phyloP scores from a whole-genome alignment of 2,113 vertebrate genomes.

The Dasyurus viverrinus region DNA sequence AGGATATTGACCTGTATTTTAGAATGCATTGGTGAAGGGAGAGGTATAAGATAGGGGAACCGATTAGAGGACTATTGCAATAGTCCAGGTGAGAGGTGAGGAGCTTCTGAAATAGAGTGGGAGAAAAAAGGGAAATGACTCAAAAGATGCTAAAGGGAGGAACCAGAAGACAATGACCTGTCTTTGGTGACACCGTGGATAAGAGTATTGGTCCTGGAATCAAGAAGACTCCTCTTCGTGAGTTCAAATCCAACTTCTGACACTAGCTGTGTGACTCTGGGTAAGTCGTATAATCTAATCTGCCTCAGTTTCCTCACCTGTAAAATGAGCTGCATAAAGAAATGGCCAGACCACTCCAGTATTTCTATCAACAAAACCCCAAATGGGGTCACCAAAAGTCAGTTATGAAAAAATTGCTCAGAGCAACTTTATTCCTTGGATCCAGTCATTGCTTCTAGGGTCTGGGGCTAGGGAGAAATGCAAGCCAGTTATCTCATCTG shows the following conservation, averaged over 20 bases:
- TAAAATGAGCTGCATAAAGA: not conserved
- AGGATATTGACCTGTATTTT: not conserved
- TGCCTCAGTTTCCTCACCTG: not conserved
- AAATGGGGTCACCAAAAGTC: not conserved
- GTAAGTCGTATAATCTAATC: not conserved
- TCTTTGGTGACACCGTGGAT: not conserved
- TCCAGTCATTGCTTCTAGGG: not conserved
- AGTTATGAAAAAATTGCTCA: not conserved
- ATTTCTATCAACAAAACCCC: not conserved
- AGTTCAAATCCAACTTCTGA: not conserved
- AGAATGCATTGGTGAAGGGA: not conserved
- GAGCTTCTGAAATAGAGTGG: not conserved
- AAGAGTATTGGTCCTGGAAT: not conserved
- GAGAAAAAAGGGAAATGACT: not conserved
- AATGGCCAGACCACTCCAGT: not conserved
- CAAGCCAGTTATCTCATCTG: not conserved
- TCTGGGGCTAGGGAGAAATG: not conserved
- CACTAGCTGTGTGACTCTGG: not conserved
- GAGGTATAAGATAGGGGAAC: not conserved
- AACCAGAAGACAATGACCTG: not conserved
- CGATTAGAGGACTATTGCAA: not conserved
- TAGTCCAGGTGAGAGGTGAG: not conserved
- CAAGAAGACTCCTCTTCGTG: not conserved
- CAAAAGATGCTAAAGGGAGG: not conserved
- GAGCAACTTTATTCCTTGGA: not conserved